Conservation (phyloP, 2,113 vertebrate genomes). For the Geococcyx californianus region DNA sequence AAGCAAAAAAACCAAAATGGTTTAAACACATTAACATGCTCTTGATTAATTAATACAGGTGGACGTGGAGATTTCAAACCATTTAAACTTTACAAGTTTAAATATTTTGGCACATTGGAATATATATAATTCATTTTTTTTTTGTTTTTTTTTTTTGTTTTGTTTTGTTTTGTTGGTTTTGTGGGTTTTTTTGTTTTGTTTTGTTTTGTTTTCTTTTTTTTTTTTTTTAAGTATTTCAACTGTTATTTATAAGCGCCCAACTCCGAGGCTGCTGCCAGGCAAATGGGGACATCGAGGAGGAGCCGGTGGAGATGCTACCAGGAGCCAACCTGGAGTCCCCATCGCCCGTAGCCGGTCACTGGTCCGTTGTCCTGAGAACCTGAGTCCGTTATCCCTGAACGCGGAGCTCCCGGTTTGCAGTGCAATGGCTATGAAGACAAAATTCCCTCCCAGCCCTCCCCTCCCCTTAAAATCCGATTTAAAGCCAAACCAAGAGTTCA, state of each 20-base stretch:
- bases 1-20: background rate
- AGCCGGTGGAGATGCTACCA: no score
- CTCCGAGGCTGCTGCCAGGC: background rate
- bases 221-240: background rate
- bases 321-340: no score
- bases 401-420: conserved; percentile 1
- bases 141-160: background rate
- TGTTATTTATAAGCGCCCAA: background rate
- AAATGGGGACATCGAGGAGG: background rate
- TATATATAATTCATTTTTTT: background rate
- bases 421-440: conserved; percentile 45
- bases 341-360: background rate
- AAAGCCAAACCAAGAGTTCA: conserved; percentile 4
- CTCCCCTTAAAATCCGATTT: no score
- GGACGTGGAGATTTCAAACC: background rate
- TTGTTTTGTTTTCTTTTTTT: no score
- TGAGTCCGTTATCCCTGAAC: conserved; percentile 33
- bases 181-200: background rate
- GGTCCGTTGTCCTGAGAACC: conserved; percentile 8
- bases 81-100: conserved; percentile 15
- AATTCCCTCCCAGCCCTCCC: background rate
- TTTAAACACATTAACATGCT: conserved; percentile 1
- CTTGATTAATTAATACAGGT: conserved; percentile 12
- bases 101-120: conserved; percentile 70
- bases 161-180: background rate